Evolutionary conservation across 1,140 invertebrate species (phyloP).

Genomic region (Pogonus chalceus): DNA sequence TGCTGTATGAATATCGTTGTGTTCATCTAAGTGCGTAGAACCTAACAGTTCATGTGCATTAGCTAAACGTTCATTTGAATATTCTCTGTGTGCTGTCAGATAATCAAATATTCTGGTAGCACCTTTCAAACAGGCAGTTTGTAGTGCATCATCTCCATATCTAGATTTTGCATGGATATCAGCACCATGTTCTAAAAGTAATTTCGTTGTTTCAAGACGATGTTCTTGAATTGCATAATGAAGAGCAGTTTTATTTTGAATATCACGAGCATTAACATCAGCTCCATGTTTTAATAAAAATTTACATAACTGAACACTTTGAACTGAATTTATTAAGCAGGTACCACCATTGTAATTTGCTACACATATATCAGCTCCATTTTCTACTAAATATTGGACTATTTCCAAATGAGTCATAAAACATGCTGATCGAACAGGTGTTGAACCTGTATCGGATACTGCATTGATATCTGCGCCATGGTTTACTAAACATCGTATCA

Average conservation of each 20-base stretch:
- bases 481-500: slow-evolving; percentile 67
- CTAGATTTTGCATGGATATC: slow-evolving; percentile 65
- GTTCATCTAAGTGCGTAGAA: slow-evolving; percentile 73
- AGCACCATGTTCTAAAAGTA: slow-evolving; percentile 71
- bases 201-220: slow-evolving; percentile 70
- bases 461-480: slow-evolving; percentile 77
- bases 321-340: slow-evolving; percentile 88
- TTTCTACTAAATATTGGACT: slow-evolving; percentile 65
- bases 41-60: slow-evolving; percentile 79
- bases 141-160: slow-evolving; percentile 82
- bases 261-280: slow-evolving; percentile 77
- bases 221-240: slow-evolving; percentile 91
- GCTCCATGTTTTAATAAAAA: slow-evolving; percentile 70
- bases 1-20: slow-evolving; percentile 57
- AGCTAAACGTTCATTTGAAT: slow-evolving; percentile 56
- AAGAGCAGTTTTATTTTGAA: slow-evolving; percentile 83
- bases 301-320: slow-evolving; percentile 69
- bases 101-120: slow-evolving; percentile 72
- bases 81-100: slow-evolving; percentile 52
- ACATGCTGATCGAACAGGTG: slow-evolving; percentile 80
- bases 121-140: slow-evolving; percentile 82
- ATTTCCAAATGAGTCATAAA: slow-evolving; percentile 88
- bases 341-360: slow-evolving; percentile 89
- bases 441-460: slow-evolving; percentile 80
- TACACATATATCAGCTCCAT: slow-evolving; percentile 75